Conservation (phyloP, 1,140 invertebrate species). For the Galendromus occidentalis region DNA sequence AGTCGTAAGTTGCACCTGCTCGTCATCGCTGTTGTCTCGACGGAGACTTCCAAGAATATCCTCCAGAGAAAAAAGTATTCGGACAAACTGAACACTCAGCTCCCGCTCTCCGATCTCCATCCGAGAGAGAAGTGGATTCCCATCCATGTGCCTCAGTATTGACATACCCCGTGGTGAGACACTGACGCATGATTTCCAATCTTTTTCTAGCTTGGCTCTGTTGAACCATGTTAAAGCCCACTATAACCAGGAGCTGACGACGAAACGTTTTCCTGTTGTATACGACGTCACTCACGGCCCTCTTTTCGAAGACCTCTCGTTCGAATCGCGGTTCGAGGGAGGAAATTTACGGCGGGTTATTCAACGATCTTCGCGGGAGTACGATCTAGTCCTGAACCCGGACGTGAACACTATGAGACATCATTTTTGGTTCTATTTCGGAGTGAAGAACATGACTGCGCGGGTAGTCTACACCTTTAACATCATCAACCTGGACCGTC, state of each 20-base stretch:
- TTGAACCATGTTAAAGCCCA: neutral
- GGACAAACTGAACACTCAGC: no score
- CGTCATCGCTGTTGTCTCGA: no score
- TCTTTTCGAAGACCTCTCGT: conserved; percentile 26
- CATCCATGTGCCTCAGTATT: no score
- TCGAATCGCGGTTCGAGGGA: conserved; percentile 88
- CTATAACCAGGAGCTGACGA: neutral
- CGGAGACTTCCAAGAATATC: no score
- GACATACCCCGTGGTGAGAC: no score
- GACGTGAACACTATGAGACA: conserved; percentile 60
- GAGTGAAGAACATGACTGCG: conserved; percentile 57
- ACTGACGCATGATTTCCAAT: no score
- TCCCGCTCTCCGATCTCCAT: no score
- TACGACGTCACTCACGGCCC: conserved; percentile 8
- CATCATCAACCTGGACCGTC: conserved; percentile 44
- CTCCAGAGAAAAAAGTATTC: no score
- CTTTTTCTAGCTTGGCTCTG: neutral
- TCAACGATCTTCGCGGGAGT: conserved; percentile 62
- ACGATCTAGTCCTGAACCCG: conserved; percentile 77
- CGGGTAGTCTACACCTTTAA: conserved; percentile 57
- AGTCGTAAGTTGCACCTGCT: neutral
- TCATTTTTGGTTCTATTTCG: conserved; percentile 85
- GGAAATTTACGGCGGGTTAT: conserved; percentile 87
- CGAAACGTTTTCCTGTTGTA: neutral
- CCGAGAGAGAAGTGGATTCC: no score